Base-by-base conservation (phyloP, 2,797 vertebrate genomes). In the Leontocebus nigricollis region DNA sequence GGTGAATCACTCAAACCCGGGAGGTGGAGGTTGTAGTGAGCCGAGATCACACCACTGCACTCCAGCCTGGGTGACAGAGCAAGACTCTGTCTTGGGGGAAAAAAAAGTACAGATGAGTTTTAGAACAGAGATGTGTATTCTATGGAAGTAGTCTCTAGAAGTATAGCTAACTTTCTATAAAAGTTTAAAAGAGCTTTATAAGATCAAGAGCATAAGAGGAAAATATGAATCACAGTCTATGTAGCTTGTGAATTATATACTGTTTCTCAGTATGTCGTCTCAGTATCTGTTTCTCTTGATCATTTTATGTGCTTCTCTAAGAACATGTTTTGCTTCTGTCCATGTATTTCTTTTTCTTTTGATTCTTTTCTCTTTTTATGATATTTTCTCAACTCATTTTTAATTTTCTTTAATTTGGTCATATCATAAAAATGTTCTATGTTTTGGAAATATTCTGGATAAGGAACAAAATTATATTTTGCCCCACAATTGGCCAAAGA, bases 361-460 rank as follows among this genome's bases (percentile, higher is more conserved):
- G 44, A 46, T 72, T 80, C 52, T 88, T 93, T 88, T 46, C 9
- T 92, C n/a, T 48, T 91, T 83, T 33, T 41, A 33, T 94, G 73
- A 80, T 30, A 85, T 82, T 92, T 90, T 85, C 41, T 94, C 24
- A 70, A 80, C 2, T 41, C 55, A 39, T 85, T 91, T 89, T 94
- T 89, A 44, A 67, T 95, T 80, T 94, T n/a, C 8, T 52, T 92
- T 77, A 94, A 59, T 73, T 90, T 96, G 33, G 15, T 94, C 76
- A 61, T 15, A 59, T 76, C 17, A 67, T 73, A 84, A 92, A 86
- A 86, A 81, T 46, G 76, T 59, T 30, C 30, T 50, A 13, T 33
- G 41, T 92, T 73, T 86, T 86, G 15, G 48, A 96, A 92, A 81
- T 81, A 92, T 76, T 75, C 26, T 30, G 17, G 39, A 39, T 90